phyloP scores from a whole-genome alignment of 2,888 invertebrate genomes.

The Norana najaformis region DNA sequence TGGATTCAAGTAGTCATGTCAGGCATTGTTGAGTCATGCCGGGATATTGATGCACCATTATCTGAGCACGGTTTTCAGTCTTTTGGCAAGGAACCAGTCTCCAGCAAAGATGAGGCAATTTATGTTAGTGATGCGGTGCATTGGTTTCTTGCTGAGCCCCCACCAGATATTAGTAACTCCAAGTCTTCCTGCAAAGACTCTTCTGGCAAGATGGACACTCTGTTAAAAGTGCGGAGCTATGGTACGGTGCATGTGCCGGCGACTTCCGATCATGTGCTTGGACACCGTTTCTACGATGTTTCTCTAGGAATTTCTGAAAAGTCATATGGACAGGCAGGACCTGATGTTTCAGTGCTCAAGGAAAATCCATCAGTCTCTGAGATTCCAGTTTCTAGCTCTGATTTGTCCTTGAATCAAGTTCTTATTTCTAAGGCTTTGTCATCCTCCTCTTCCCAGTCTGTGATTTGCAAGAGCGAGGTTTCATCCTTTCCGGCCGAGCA shows the following conservation, averaged over 20 bases:
- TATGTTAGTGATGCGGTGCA: neutral
- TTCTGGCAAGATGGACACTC: constrained; percentile 9
- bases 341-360: neutral
- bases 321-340: neutral
- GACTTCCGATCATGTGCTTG: neutral
- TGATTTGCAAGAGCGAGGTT: neutral
- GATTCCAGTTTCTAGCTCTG: constrained; percentile 5
- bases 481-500: neutral
- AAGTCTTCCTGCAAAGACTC: constrained; percentile 16
- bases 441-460: constrained; percentile 4
- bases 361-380: neutral
- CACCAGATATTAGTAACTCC: neutral
- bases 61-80: constrained; percentile 15
- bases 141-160: neutral
- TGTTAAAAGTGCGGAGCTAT: neutral
- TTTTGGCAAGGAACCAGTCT: neutral
- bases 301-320: neutral
- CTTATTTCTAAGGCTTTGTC: constrained; percentile 5
- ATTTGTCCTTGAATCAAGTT: constrained; percentile 1
- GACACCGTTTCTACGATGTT: constrained; percentile 1
- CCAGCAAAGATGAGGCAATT: neutral
- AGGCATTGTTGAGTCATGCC: constrained; percentile 15
- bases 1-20: constrained; percentile 2
- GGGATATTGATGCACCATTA: constrained; percentile 6
- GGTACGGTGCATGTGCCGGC: neutral